A percentile compares a stretch with the other conserved stretches of the same genome.
These are phyloP conservation scores for Hymenopus coronatus DNA, from an alignment of 2,888 invertebrate genomes.

Conservation along the genomic window DNA sequence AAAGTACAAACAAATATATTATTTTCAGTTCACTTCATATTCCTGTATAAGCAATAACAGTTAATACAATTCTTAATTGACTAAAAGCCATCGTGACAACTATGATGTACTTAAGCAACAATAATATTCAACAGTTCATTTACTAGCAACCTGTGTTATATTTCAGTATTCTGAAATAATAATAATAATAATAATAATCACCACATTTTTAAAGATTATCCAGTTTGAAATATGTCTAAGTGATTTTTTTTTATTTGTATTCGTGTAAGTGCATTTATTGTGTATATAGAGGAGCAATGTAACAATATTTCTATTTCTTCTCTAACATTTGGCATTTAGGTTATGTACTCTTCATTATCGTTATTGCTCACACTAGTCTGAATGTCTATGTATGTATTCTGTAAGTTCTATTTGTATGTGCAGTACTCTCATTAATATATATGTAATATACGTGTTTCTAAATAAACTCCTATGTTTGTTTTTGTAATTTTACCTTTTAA, in stretches of 20 bases:
- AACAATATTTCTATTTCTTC: neutral
- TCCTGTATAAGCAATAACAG: neutral
- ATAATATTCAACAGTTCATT: neutral
- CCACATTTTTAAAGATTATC: neutral
- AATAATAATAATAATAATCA: neutral
- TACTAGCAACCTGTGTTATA: neutral
- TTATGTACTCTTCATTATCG: neutral
- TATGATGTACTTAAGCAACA: neutral
- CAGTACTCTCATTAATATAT: neutral
- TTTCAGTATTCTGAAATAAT: too few relatives aligned
- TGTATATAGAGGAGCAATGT: neutral
- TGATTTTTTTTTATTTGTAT: neutral
- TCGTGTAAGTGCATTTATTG: neutral
- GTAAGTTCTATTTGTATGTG: neutral
- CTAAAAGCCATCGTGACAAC: neutral
- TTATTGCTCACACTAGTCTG: neutral
- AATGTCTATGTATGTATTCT: neutral
- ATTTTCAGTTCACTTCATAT: neutral
- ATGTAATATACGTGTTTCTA: neutral
- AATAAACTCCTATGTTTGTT: neutral
- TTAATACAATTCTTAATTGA: neutral
- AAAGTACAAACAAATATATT: neutral
- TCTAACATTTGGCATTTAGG: neutral
- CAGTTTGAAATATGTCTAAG: too few relatives aligned
- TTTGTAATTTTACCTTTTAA: neutral